Evolutionary conservation across 2,113 vertebrate genomes (phyloP), one percentile per base, ranked within the genome.

Genomic region (Paramormyrops kingsleyae): DNA sequence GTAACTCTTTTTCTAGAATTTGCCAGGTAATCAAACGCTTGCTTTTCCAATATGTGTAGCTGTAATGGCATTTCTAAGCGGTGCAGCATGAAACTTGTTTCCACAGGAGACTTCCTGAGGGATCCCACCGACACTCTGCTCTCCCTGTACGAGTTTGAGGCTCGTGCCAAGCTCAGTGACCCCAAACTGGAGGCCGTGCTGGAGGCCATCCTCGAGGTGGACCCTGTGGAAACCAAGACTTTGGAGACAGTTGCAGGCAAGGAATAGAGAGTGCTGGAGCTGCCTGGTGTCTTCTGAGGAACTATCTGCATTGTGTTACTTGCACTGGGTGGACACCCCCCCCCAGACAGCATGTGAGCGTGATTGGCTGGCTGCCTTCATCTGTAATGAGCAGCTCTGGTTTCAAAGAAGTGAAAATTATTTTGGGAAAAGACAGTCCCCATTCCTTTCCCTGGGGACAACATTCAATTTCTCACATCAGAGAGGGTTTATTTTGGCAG

Each of bases 81-180:
- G 6, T 47, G 27, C 13, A 83, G 49, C 24, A 49, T 5, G 83
- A 5, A 5, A 44, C 44, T 42, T 90, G 17, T 47, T 47, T 85
- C 85, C 44, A 52, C 74, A 99, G 98, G 96, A 90, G 95, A 96
- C 89, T 95, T 95, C 92, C 90, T 92, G 50, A 92, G 91, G 92
- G 97, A 98, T 92, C 95, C 94, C 7, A 97, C 96, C 90, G 97
- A 97, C 49, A 96, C 94, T 0, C 90, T 99, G 88, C 93, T 99
- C 92, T 94, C 98, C 83, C 94, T 99, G 85, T 99, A 98, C 90
- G 98, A 99, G 89, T 98, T 99, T 95, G 98, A 98, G 94, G 95
- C 95, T 87, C 96, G 96, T 90, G 95, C 96, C 87, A 99, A 98
- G 93, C 94, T 97, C 90, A 97, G 96, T 74, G 97, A 99, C 91